Evolutionary conservation across 2,888 invertebrate genomes (phyloP).

Genomic region (Chloroclysta siterata): DNA sequence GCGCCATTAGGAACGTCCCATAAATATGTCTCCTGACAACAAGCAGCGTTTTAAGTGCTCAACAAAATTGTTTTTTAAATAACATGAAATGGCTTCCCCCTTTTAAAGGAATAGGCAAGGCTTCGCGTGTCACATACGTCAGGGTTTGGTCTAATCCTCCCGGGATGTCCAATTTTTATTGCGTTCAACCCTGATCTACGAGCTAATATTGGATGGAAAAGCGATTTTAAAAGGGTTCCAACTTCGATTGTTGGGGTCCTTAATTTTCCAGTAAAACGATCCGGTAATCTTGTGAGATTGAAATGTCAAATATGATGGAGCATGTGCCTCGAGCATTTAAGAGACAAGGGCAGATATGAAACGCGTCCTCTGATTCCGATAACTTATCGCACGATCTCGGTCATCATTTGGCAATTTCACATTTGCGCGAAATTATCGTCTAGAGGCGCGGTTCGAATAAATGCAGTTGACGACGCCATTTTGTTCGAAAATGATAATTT

Average conservation of each 20-base stretch:
- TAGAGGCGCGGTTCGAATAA: slow-evolving; percentile 57
- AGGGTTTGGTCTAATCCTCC: slow-evolving; percentile 80
- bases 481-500: slow-evolving; percentile 68
- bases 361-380: slow-evolving; percentile 55
- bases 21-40: slow-evolving; percentile 50
- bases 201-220: slow-evolving; percentile 74
- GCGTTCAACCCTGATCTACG: slow-evolving; percentile 76
- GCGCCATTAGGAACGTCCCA: slow-evolving; percentile 54
- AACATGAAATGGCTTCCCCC: slow-evolving; percentile 61
- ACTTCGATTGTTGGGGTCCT: slow-evolving; percentile 54
- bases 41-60: slow-evolving; percentile 57
- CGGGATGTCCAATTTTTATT: slow-evolving; percentile 81
- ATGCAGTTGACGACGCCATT: slow-evolving; percentile 59
- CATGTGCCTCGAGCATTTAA: slow-evolving; percentile 50
- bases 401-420: slow-evolving; percentile 69
- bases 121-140: slow-evolving; percentile 80
- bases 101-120: slow-evolving; percentile 68
- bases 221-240: slow-evolving; percentile 60
- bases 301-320: slow-evolving; percentile 37
- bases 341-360: slow-evolving; percentile 46
- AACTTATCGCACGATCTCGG: slow-evolving; percentile 62
- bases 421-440: slow-evolving; percentile 68
- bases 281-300: slow-evolving; percentile 36
- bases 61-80: slow-evolving; percentile 77
- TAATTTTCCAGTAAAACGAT: slow-evolving; percentile 40